Base-by-base conservation (phyloP, 1,140 invertebrate species). In the Drosophila trapezifrons region DNA sequence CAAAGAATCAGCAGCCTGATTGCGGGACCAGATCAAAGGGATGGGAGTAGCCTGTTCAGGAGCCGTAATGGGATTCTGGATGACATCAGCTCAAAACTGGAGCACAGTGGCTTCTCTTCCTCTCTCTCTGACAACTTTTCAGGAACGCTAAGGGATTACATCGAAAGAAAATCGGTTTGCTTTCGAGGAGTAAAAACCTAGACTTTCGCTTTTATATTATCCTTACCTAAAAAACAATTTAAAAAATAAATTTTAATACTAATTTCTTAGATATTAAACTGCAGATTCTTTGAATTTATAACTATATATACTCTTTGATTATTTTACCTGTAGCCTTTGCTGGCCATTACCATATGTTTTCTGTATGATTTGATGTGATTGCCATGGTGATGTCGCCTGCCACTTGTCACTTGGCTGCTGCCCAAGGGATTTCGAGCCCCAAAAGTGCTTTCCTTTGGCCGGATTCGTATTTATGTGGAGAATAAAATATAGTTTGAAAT, bases 1-100 rank as follows among this genome's bases (percentile, higher is more conserved):
- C 45, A 27, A 51, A 27, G 60, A 67, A 67, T 67, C 60, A 35
- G 46, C 60, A 49, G 58, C 58, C 64, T 67, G 64, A 67, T 64
- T 67, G 35, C 17, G 45, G 45, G 32, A 38, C n/a, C 42, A 29
- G 45, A 49, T 60, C 43, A 54, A 54, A 37, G 32, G 51, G 2
- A 56, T n/a, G 25, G 43, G 3, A 32, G n/a, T 15, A 20, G 1
- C 15, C 38, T 32, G 29, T 32, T 15, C 2, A 35, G 32, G 32
- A 35, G 32, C 13, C 54, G 37, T 58, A 40, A 20, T 57, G 51
- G 10, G 35, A 62, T 38, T 27, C 52, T 22, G 32, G 52, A 55
- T 62, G 59, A 40, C 35, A 59, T 63, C 59, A 58, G 59, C 54
- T 59, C 54, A 40, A 63, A 60, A 59, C 54, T 63, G 35, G 59